These are phyloP conservation scores for Tamandua tetradactyla DNA, from an alignment of 2,797 vertebrate genomes.

Conservation along the genomic window DNA sequence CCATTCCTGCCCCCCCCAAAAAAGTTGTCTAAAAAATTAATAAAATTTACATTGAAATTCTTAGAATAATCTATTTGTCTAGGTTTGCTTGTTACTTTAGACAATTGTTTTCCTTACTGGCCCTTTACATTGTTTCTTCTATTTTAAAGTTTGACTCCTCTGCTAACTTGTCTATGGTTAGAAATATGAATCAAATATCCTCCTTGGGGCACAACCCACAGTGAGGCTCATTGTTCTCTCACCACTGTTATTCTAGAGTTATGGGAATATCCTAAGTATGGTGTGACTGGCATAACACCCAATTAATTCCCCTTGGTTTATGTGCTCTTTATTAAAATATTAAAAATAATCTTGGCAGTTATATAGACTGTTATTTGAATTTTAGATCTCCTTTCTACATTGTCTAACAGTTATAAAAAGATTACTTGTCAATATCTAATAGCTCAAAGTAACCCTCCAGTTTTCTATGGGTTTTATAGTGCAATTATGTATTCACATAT, in stretches of 20 bases:
- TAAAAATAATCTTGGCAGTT: neutral
- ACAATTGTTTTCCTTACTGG: neutral
- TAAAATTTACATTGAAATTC: neutral
- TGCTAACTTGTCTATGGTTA: neutral
- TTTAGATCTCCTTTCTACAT: neutral
- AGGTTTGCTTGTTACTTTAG: neutral
- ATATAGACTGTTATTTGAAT: neutral
- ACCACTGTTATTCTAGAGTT: neutral
- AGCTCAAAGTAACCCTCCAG: neutral
- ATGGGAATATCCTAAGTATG: neutral
- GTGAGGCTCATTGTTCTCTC: too few relatives aligned
- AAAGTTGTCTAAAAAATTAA: neutral
- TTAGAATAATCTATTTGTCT: neutral
- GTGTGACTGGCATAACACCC: neutral
- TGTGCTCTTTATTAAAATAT: neutral
- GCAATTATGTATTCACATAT: neutral
- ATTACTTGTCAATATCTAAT: too few relatives aligned
- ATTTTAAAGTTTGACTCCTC: neutral
- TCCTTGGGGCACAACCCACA: accelerated
- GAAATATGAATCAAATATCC: neutral
- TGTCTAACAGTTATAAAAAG: neutral
- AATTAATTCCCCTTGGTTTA: neutral
- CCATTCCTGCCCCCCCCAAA: neutral
- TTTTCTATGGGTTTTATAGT: neutral
- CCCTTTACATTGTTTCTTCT: neutral